Percentiles rank a stretch among this genome's conserved stretches.
Conservation (phyloP, 2,113 vertebrate species). For the Saguinus midas region DNA sequence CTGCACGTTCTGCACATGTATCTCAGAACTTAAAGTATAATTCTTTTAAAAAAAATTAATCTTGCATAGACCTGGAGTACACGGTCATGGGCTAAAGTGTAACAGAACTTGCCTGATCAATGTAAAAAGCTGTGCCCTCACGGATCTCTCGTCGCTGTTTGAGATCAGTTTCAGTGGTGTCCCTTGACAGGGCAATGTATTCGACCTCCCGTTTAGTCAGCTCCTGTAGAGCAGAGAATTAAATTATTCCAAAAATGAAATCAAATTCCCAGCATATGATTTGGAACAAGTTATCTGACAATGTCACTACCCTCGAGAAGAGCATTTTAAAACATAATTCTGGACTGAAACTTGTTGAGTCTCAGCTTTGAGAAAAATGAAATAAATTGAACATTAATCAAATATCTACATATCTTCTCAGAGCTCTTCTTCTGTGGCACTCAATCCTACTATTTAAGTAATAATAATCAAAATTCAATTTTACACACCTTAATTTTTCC, state of each 20-base stretch:
- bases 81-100: neutral
- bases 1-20: too few species aligned
- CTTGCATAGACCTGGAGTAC: neutral
- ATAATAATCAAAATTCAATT: slow-evolving; percentile 39
- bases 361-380: slow-evolving; percentile 16
- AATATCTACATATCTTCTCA: neutral
- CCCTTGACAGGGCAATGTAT: slow-evolving; percentile 94
- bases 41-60: neutral
- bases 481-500: neutral
- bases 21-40: too few species aligned
- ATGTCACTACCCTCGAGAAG: neutral
- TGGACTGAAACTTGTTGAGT: neutral
- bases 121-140: slow-evolving; percentile 93
- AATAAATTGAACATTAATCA: neutral
- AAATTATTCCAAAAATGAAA: slow-evolving; percentile 65
- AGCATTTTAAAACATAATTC: neutral
- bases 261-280: slow-evolving; percentile 19
- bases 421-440: neutral
- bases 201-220: slow-evolving; percentile 95
- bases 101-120: slow-evolving; percentile 92
- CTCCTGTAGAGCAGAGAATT: slow-evolving; percentile 85
- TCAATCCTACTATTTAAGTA: neutral
- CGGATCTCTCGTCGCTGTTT: slow-evolving; percentile 97
- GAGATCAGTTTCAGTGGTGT: slow-evolving; percentile 97
- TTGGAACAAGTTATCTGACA: neutral